A percentile compares a stretch with the other conserved stretches of the same genome.
phyloP scores from a whole-genome alignment of 1,140 invertebrate genomes.

The Dendroctonus valens region DNA sequence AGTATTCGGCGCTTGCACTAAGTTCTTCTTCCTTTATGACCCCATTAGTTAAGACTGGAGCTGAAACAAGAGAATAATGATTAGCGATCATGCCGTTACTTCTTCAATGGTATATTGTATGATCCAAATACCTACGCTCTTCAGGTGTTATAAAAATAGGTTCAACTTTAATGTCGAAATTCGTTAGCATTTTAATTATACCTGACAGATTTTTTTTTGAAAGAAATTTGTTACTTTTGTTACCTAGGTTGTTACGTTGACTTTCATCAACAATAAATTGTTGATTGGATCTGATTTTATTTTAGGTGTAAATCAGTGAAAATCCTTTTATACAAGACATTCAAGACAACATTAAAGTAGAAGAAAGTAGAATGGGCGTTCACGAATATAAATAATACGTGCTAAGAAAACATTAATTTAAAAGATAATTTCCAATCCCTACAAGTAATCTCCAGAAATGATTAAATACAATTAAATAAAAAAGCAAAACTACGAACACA shows the following conservation, averaged over 20 bases:
- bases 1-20: conserved; percentile 48
- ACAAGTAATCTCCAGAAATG: no score
- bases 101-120: conserved; percentile 8
- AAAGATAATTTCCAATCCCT: no score
- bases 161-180: conserved; percentile 8
- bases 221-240: conserved; percentile 26
- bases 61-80: conserved; percentile 41
- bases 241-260: conserved; percentile 27
- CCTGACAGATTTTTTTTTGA: conserved; percentile 24
- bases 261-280: no score
- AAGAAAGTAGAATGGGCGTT: no score
- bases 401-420: no score
- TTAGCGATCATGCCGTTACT: background rate
- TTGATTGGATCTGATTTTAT: no score
- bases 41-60: conserved; percentile 47
- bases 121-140: conserved; percentile 13
- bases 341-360: no score
- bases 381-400: no score
- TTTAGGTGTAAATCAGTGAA: no score
- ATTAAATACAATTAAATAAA: no score
- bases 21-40: conserved; percentile 42
- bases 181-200: conserved; percentile 13
- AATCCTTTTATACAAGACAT: no score
- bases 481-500: no score
- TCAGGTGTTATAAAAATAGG: conserved; percentile 13